Evolutionary conservation across 2,888 invertebrate genomes (phyloP).

Genomic region (Hartigia nigra): DNA sequence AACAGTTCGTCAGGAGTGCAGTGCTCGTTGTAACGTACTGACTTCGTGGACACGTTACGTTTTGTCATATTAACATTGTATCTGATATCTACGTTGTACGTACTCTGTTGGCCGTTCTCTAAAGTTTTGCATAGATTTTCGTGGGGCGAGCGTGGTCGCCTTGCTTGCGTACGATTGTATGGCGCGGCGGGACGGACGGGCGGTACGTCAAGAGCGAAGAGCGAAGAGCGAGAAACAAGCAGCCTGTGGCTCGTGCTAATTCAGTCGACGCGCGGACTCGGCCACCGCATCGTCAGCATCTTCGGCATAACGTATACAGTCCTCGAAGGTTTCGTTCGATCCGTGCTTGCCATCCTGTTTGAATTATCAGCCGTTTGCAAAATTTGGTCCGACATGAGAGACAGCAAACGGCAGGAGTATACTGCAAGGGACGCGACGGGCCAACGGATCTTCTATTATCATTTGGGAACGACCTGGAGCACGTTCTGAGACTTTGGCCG

Average conservation of each 20-base stretch:
- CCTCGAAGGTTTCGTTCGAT: background rate
- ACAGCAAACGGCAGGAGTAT: background rate
- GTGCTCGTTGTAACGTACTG: background rate
- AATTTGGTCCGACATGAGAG: background rate
- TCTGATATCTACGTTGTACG: no score
- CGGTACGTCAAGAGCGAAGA: background rate
- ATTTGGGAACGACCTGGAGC: background rate
- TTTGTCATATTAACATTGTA: background rate
- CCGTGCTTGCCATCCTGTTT: background rate
- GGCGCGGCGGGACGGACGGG: background rate
- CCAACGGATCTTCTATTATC: background rate
- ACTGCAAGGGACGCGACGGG: background rate
- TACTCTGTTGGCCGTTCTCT: background rate
- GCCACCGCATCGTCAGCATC: constrained; percentile 11
- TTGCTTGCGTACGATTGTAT: background rate
- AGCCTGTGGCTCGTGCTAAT: constrained; percentile 55
- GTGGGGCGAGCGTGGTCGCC: background rate
- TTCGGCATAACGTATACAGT: background rate
- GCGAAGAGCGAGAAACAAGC: constrained; percentile 31
- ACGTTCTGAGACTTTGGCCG: background rate
- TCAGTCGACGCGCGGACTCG: constrained; percentile 53
- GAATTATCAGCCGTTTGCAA: background rate
- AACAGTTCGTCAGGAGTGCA: background rate
- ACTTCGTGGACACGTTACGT: background rate
- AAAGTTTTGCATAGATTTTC: background rate